Conservation (phyloP, 2,113 vertebrate genomes). For the Phrynosoma platyrhinos region DNA sequence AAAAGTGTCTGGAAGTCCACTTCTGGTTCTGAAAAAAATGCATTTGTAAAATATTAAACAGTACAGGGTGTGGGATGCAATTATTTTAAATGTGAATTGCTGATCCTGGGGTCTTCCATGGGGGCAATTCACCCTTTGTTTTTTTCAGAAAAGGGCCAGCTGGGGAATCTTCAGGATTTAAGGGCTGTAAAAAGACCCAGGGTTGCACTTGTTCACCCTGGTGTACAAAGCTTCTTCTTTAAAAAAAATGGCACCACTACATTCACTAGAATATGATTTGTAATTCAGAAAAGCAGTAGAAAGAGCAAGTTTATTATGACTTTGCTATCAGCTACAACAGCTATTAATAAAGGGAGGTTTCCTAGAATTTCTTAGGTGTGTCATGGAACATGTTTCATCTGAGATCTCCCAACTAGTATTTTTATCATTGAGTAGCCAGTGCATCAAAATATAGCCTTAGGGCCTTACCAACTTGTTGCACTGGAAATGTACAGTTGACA, state of each 20-base stretch:
- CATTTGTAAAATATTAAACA: too few relatives aligned
- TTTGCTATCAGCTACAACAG: slow-evolving; percentile 18
- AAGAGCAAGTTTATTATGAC: slow-evolving; percentile 21
- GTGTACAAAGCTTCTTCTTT: background rate
- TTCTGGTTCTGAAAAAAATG: too few relatives aligned
- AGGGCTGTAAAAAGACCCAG: too few relatives aligned
- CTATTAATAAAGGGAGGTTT: slow-evolving; percentile 32
- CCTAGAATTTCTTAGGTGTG: slow-evolving; percentile 41
- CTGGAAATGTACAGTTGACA: background rate
- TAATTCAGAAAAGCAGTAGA: slow-evolving; percentile 10
- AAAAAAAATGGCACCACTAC: background rate
- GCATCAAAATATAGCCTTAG: background rate
- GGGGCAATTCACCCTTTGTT: too few relatives aligned
- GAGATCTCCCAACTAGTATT: background rate
- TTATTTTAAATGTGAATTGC: too few relatives aligned
- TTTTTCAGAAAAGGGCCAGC: too few relatives aligned
- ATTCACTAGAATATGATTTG: background rate
- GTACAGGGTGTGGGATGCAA: too few relatives aligned
- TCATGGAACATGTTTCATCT: slow-evolving; percentile 29
- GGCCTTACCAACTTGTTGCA: background rate
- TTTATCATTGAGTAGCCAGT: slow-evolving; percentile 13
- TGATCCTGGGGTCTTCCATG: too few relatives aligned
- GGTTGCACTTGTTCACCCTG: too few relatives aligned
- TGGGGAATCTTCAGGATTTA: too few relatives aligned
- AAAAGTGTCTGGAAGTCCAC: too few relatives aligned